Evolutionary conservation across 2,888 invertebrate species (phyloP), one percentile per base, ranked within the genome.

Genomic region (Uropetala carovei): DNA sequence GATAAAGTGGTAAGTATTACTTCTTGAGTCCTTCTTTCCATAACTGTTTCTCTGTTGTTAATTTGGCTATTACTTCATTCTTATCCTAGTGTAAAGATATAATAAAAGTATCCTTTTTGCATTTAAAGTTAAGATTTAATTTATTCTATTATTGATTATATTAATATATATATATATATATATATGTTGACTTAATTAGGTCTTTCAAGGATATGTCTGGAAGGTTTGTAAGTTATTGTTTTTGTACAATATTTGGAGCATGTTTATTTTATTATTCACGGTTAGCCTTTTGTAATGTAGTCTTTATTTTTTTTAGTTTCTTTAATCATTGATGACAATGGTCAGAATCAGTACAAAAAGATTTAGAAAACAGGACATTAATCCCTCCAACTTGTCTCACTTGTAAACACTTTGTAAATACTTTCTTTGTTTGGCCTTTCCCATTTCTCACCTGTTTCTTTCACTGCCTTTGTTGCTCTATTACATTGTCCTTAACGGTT

Each of bases 1-100:
- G 98, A 98, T 95, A 97, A 97, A 97, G 96, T 96, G 95, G 97
- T 97, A 95, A 96, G 97, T 96, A 94, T 85, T 83, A 18, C 30
- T 14, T 43, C 43, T 3, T 43, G 43, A 1, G 1, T 43, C 43
- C 1, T 1, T 43, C 43, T 43, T 43, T 5, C 43, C 43, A 43
- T 43, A 43, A 43, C 3, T 43, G 43, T 43, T 43, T 75, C 27
- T 75, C n/a, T 68, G 7, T 0, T 68, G n/a, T 68, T 68, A 18
- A 75, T 75, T 11, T 9, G 16, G 16, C 64, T 75, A 10, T 27
- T 27, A n/a, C n/a, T 75, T 75, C 22, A 7, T 13, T 27, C 8
- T 75, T 27, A 22, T 27, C 27, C 22, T 22, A 75, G 11, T 75
- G 22, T 27, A 9, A 75, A 75, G 22, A 27, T 27, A 22, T 75